A percentile compares a stretch with the other conserved stretches of the same genome.
Evolutionary conservation across 1,140 invertebrate genomes (phyloP).

Genomic region (Saccostrea glomerata): DNA sequence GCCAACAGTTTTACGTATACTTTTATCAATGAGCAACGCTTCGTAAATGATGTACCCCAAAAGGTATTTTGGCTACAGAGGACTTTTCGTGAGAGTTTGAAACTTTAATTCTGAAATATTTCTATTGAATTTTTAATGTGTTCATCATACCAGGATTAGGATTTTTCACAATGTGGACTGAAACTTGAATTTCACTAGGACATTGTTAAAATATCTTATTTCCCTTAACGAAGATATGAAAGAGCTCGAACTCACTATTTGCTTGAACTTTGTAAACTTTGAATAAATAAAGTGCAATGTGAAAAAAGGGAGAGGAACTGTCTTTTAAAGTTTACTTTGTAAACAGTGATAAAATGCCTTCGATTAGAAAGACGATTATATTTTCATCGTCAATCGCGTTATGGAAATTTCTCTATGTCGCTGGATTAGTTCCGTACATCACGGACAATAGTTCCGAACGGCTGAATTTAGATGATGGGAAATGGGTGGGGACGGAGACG

Average conservation of each 20-base stretch:
- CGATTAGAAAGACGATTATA: constrained; percentile 9
- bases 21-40: constrained; percentile 3
- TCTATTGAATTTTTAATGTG: neutral
- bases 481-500: constrained; percentile 47
- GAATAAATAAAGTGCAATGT: neutral
- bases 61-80: neutral
- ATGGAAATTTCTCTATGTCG: constrained; percentile 46
- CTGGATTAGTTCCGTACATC: constrained; percentile 52
- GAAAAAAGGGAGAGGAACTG: neutral
- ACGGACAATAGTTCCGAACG: constrained; percentile 57
- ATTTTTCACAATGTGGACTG: neutral
- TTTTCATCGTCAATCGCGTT: constrained; percentile 49
- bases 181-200: constrained; percentile 6
- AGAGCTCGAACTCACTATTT: neutral
- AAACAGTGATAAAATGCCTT: neutral
- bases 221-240: neutral
- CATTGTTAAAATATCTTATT: constrained; percentile 16
- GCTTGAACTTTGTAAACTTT: constrained; percentile 13
- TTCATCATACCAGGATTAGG: neutral
- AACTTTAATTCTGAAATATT: neutral
- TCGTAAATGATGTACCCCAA: neutral
- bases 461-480: constrained; percentile 50
- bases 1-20: neutral
- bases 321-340: neutral
- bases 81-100: too few relatives aligned